A percentile compares a stretch with the other conserved stretches of the same genome.
These are phyloP conservation scores for Centropus unirufus DNA, from an alignment of 2,113 vertebrate species.

Conservation along the genomic window DNA sequence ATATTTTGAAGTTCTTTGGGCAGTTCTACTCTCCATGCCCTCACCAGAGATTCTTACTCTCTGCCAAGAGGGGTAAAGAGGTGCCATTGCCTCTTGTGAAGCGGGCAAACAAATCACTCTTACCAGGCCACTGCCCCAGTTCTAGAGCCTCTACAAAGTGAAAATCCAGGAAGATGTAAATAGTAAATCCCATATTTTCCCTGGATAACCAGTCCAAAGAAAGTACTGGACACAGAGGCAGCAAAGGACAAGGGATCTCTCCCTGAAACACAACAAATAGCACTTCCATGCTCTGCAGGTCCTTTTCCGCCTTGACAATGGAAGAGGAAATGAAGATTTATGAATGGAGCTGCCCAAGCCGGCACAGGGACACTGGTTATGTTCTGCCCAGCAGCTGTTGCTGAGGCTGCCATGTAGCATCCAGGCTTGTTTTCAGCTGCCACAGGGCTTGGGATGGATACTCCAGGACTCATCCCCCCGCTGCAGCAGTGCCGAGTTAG, in stretches of 20 bases:
- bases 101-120: background rate
- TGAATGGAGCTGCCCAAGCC: slow-evolving; percentile 16
- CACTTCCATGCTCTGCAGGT: background rate
- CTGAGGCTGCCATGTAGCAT: rapidly evolving
- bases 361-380: background rate
- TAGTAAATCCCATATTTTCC: background rate
- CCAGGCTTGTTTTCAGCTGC: background rate
- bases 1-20: slow-evolving; percentile 7
- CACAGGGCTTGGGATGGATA: rapidly evolving
- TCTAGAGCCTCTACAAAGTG: slow-evolving; percentile 5
- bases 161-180: background rate
- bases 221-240: slow-evolving; percentile 11
- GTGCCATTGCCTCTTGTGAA: background rate
- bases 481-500: background rate
- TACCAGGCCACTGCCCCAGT: background rate
- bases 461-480: background rate
- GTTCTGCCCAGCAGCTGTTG: background rate
- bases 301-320: background rate
- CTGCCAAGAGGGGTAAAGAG: background rate
- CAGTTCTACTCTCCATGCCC: background rate
- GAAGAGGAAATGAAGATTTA: background rate
- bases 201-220: background rate
- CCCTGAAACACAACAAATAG: background rate
- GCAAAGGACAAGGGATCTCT: slow-evolving; percentile 17
- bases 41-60: background rate